Conservation (phyloP, 2,888 invertebrate genomes). For the Cyclophora albipunctata region DNA sequence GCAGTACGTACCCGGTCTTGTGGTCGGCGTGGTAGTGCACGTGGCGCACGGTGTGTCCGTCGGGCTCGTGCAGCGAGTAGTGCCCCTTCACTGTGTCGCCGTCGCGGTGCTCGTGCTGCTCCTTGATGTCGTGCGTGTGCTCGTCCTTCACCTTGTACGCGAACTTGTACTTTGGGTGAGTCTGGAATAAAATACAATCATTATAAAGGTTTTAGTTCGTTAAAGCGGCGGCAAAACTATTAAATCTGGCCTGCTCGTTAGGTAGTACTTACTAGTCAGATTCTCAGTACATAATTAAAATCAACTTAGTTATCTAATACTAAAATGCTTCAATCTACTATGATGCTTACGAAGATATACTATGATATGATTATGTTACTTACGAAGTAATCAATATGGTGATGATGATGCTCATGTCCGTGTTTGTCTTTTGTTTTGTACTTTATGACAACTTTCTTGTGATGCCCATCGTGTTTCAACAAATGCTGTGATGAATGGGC, state of each 20-base stretch:
- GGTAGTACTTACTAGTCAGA: no score
- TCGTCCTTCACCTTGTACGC: constrained; percentile 21
- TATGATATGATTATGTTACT: constrained; percentile 3
- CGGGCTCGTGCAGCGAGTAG: constrained; percentile 59
- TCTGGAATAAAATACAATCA: constrained; percentile 11
- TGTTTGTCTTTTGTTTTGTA: constrained; percentile 22
- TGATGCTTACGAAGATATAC: no score
- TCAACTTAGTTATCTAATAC: no score
- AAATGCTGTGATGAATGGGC: constrained; percentile 30
- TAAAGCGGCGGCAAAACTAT: no score
- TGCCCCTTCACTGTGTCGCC: constrained; percentile 55
- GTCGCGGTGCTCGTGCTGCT: constrained; percentile 59
- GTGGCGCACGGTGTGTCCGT: constrained; percentile 56
- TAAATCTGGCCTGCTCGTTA: no score
- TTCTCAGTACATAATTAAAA: no score
- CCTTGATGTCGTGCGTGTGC: constrained; percentile 38
- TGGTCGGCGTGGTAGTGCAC: constrained; percentile 68
- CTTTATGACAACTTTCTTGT: constrained; percentile 15
- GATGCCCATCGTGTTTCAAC: constrained; percentile 27
- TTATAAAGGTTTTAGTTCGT: neutral
- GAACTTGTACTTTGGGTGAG: constrained; percentile 39
- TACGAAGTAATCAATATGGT: constrained; percentile 30
- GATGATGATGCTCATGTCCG: constrained; percentile 7
- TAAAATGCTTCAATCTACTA: no score
- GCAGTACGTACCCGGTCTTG: constrained; percentile 42